Conservation (phyloP, 2,113 vertebrate genomes). For the Barnardius zonarius region DNA sequence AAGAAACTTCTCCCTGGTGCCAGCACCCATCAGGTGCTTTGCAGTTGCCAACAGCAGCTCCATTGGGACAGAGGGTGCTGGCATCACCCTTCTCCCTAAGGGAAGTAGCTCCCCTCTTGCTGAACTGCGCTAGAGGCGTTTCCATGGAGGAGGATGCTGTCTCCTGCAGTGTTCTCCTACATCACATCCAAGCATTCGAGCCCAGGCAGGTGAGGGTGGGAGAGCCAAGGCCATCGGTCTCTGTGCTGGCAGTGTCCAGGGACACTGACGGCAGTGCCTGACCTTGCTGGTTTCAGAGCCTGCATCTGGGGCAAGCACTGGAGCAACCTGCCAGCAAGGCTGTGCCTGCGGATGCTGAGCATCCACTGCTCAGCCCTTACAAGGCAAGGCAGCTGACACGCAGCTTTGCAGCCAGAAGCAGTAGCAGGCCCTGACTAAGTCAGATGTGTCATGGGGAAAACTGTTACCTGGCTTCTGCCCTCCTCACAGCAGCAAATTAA, state of each 20-base stretch:
- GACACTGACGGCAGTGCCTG: accelerated
- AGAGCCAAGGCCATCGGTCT: accelerated
- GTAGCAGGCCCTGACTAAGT: background rate
- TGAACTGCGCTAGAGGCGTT: background rate
- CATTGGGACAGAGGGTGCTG: background rate
- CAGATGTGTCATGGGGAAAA: background rate
- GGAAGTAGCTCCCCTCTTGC: too few relatives aligned
- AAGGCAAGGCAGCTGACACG: background rate
- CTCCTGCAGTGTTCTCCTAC: background rate
- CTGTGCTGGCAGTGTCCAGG: too few relatives aligned
- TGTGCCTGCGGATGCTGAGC: background rate
- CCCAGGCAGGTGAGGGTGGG: background rate
- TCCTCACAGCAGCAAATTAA: background rate
- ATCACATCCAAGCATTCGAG: background rate
- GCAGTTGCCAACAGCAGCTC: background rate
- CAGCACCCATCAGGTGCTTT: background rate
- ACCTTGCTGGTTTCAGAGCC: background rate
- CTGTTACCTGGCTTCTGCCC: background rate
- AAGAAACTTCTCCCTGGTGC: background rate
- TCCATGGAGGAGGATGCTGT: background rate
- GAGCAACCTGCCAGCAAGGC: background rate
- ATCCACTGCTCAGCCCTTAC: accelerated
- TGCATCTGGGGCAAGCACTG: background rate
- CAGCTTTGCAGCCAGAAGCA: background rate
- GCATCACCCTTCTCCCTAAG: too few relatives aligned